Evolutionary conservation across 2,113 vertebrate genomes (phyloP).

Genomic region (Galbula dea): DNA sequence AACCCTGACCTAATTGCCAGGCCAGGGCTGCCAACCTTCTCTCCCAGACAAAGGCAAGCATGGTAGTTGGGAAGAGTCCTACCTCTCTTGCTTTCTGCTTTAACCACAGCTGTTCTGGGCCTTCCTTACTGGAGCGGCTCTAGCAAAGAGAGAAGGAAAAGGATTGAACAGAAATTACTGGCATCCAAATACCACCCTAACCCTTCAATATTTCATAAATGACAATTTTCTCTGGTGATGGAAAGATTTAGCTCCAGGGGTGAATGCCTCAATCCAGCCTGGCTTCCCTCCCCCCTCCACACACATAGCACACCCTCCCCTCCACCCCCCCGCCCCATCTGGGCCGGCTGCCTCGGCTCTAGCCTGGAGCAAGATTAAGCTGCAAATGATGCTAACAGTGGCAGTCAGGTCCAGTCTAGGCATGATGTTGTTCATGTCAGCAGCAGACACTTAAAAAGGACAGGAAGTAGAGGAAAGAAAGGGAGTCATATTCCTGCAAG

Average conservation of each 20-base stretch:
- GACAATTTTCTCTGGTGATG: slow-evolving; percentile 76
- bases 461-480: slow-evolving; percentile 30
- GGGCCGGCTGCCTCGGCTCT: slow-evolving; percentile 65
- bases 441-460: slow-evolving; percentile 63
- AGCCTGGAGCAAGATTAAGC: slow-evolving; percentile 73
- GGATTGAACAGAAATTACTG: slow-evolving; percentile 68
- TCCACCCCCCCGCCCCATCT: slow-evolving; percentile 47
- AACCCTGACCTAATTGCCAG: slow-evolving; percentile 95
- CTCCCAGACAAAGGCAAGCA: slow-evolving; percentile 71
- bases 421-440: slow-evolving; percentile 75
- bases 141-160: slow-evolving; percentile 77
- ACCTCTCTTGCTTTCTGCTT: slow-evolving; percentile 94
- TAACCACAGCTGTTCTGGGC: slow-evolving; percentile 88
- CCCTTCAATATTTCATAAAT: slow-evolving; percentile 81
- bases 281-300: background rate
- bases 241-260: slow-evolving; percentile 76
- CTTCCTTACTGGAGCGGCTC: slow-evolving; percentile 88
- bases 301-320: background rate
- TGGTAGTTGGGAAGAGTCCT: slow-evolving; percentile 67
- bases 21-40: slow-evolving; percentile 80
- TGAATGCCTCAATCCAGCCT: slow-evolving; percentile 70
- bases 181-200: slow-evolving; percentile 64
- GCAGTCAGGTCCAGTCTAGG: slow-evolving; percentile 80
- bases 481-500: background rate
- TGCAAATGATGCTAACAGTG: slow-evolving; percentile 79